Base-by-base conservation (phyloP, 2,113 vertebrate genomes). In the Echinops telfairi region DNA sequence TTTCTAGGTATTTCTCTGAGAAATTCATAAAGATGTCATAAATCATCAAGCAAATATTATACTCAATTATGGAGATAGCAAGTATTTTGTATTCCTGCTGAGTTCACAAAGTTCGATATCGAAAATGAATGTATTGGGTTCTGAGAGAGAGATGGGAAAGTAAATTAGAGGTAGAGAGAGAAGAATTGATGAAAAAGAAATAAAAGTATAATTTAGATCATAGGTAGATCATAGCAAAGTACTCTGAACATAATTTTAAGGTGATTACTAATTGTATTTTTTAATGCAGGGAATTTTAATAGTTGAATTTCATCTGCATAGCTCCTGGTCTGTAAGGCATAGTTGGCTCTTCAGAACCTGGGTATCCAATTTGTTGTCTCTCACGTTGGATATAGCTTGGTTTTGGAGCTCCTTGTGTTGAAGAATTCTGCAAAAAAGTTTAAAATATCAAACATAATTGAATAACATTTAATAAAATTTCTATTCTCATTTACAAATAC, bases 371-470 rank as follows among this genome's bases (percentile, higher is more conserved):
- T 62, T 70, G 77, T 75, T 94, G 75, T 85, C 66, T 93, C 23
- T 87, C 85, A 78, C 25, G 90, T 93, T 82, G 92, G 89, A 70
- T 23, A 38, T 75, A 85, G 85, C 27, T 89, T 93, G 88, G 64
- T 7, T 78, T 86, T 83, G 75, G 22, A 58, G 29, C 33, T 40
- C 66, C 64, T 83, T 62, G 7, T 64, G 75, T 70, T 3, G 88
- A 62, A 93, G 70, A 71, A 71, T 57, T 83, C 95, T 97, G 82
- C 31, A 97, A 96, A 17, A 23, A 88, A 95, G 38, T 93, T 92
- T 90, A 95, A 95, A 95, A 90, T 77, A 90, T 36, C 16, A 93
- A 94, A 82, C 7, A 10, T 76, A 80, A 95, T 83, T 91, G 83
- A 78, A 60, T 62, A 5, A 7, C 36, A 95, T 76, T 92, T 88